Evolutionary conservation across 2,888 invertebrate genomes (phyloP).

Genomic region (Sinhomidia bicolor): DNA sequence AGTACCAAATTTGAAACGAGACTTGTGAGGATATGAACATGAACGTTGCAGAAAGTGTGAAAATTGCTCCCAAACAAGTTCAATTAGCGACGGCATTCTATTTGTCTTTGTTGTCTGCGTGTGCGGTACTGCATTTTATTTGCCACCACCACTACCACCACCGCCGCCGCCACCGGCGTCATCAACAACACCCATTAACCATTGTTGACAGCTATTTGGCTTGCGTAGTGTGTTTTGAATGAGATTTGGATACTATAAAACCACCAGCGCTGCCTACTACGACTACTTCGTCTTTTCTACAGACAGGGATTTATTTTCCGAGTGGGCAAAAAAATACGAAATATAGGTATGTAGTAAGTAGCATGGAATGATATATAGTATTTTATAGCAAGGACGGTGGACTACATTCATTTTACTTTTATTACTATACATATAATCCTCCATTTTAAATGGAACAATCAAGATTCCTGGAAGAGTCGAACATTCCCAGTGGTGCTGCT

Average conservation of each 20-base stretch:
- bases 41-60: slow-evolving; percentile 58
- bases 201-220: slow-evolving; percentile 55
- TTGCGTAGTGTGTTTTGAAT: slow-evolving; percentile 33
- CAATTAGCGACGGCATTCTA: slow-evolving; percentile 53
- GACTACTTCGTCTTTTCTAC: too few relatives aligned
- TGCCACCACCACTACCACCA: neutral
- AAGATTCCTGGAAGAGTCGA: neutral
- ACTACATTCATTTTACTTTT: slow-evolving; percentile 29
- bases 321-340: slow-evolving; percentile 31
- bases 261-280: neutral
- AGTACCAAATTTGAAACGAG: neutral
- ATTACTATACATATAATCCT: neutral
- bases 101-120: slow-evolving; percentile 30
- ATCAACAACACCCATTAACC: slow-evolving; percentile 51
- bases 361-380: slow-evolving; percentile 19
- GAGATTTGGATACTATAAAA: slow-evolving; percentile 24
- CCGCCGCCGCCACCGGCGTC: neutral
- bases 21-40: neutral
- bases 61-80: slow-evolving; percentile 56
- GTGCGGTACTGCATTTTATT: slow-evolving; percentile 30
- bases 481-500: neutral
- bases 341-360: too few relatives aligned
- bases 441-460: neutral
- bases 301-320: slow-evolving; percentile 45
- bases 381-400: neutral